These are phyloP conservation scores for Caenorhabditis briggsae DNA, from an alignment of 1,140 invertebrate genomes.

Conservation along the genomic window DNA sequence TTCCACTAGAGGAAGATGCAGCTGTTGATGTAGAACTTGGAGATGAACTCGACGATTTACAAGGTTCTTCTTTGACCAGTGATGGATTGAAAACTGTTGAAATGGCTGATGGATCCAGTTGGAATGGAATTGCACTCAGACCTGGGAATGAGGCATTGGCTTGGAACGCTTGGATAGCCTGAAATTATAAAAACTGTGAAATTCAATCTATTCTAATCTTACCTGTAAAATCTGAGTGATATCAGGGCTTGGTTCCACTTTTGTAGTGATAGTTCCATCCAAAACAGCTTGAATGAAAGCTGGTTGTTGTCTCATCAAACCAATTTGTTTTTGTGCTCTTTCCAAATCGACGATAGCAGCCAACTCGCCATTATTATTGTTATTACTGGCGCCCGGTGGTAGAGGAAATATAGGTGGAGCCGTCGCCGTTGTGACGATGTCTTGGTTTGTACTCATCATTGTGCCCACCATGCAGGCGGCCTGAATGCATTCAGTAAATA, in stretches of 20 bases:
- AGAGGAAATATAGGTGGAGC: constrained; percentile 6
- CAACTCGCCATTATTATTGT: constrained; percentile 35
- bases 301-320: constrained; percentile 13
- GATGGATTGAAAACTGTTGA: not conserved
- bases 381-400: not conserved
- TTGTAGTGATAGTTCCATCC: not conserved
- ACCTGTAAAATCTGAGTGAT: constrained; percentile 8
- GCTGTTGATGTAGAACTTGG: constrained; percentile 3
- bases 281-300: not conserved
- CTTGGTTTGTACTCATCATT: not conserved
- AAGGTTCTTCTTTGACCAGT: not conserved
- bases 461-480: constrained; percentile 15
- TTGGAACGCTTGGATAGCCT: constrained; percentile 15
- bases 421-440: not conserved
- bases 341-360: not conserved
- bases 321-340: constrained; percentile 26
- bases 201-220: not conserved
- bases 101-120: not conserved
- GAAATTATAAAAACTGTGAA: not conserved
- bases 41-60: not conserved
- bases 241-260: not conserved
- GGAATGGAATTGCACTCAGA: not conserved
- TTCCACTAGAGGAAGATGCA: not conserved
- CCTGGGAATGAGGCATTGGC: not conserved
- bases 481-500: not conserved